Evolutionary conservation across 2,888 invertebrate genomes (phyloP), one percentile per base, ranked within the genome.

Genomic region (Chymomyza caudatula): DNA sequence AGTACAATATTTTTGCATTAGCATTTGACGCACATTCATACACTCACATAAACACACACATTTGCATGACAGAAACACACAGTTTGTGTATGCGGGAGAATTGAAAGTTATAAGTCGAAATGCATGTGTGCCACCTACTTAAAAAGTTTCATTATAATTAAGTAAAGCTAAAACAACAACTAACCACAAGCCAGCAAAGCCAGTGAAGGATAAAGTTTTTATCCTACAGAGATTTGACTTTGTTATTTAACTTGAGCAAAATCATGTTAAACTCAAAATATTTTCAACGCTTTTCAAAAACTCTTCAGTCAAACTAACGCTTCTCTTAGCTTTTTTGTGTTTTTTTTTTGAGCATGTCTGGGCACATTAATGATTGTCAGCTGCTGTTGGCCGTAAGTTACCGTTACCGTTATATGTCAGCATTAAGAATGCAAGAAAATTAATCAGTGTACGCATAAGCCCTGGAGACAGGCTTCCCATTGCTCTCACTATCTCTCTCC

Each of bases 1-100:
- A 85, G 75, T 75, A 83, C 73, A 85, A 82, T 82, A 85, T 86
- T 86, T 82, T 77, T 77, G 80, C 73, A 86, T 82, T 86, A 85
- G 77, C 86, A 86, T 86, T 82, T 85, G 77, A 79, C 82, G 0
- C 62, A 19, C 23, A 37, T 49, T 20, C 55, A n/a, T 57, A 22
- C 17, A 22, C 5, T 25, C 47, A 6, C 42, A 22, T 37, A 25
- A 22, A 73, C 71, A 77, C 22, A 4, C 37, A 49, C 52, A 52
- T 13, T 5, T 23, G 20, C 17, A 58, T 54, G 25, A 49, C 13
- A 55, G 0, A 22, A 4, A 20, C 22, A 4, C 5, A 51, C 6
- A 51, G n/a, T 13, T 20, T 20, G 53, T 59, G 62, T 58, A 56
- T n/a, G n/a, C n/a, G n/a, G n/a, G n/a, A 47, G 20, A 42, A 29